Evolutionary conservation across 2,888 invertebrate genomes (phyloP).

Genomic region (Nowickia ferox): DNA sequence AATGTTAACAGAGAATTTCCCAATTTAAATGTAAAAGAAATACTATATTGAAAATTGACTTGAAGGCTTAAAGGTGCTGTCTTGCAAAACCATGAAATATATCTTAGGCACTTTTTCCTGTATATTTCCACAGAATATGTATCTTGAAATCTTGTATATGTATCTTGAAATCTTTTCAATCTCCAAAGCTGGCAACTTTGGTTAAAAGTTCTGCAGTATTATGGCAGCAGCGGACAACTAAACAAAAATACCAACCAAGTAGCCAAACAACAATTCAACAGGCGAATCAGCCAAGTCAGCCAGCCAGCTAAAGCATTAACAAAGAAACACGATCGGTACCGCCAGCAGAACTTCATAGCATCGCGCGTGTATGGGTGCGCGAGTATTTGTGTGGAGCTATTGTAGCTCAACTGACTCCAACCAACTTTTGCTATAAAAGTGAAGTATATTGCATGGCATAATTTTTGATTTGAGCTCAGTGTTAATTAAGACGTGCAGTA

Average conservation of each 20-base stretch:
- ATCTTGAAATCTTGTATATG: too few species aligned
- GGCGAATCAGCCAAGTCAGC: conserved; percentile 23
- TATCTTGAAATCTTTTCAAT: too few species aligned
- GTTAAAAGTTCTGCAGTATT: conserved; percentile 38
- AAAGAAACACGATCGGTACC: conserved; percentile 65
- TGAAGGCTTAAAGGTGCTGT: too few species aligned
- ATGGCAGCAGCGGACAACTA: background rate
- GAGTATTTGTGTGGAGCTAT: conserved; percentile 34
- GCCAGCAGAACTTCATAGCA: conserved; percentile 40
- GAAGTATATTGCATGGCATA: conserved; percentile 79
- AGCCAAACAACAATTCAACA: conserved; percentile 40
- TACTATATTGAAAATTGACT: too few species aligned
- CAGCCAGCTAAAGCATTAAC: conserved; percentile 31
- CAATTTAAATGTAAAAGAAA: too few species aligned
- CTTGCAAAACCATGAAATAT: too few species aligned
- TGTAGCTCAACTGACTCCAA: conserved; percentile 52
- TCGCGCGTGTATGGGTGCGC: background rate
- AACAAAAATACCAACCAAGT: conserved; percentile 13
- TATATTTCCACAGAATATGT: too few species aligned
- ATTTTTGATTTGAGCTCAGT: conserved; percentile 81
- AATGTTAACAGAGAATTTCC: too few species aligned
- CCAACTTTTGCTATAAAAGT: conserved; percentile 78
- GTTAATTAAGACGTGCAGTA: conserved; percentile 79
- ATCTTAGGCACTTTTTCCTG: too few species aligned
- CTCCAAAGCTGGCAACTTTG: background rate